These are phyloP conservation scores for Prorops nasuta DNA, from an alignment of 1,140 invertebrate genomes.

Conservation along the genomic window DNA sequence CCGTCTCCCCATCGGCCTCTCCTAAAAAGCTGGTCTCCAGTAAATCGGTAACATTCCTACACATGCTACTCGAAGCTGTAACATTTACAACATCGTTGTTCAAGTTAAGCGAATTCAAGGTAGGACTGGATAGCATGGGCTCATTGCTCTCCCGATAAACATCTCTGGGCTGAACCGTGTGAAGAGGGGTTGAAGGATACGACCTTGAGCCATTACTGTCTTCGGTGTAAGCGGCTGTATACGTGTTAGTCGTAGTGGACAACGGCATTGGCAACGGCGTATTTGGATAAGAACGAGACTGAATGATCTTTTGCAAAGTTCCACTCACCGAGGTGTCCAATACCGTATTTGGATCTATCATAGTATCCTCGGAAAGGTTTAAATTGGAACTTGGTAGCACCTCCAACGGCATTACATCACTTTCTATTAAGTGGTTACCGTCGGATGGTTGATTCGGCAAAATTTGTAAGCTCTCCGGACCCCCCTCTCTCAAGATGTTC, in stretches of 20 bases:
- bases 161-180: constrained; percentile 36
- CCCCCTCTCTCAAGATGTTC: constrained; percentile 46
- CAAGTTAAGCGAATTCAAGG: constrained; percentile 47
- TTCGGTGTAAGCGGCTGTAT: constrained; percentile 31
- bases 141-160: constrained; percentile 45
- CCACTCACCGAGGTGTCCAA: constrained; percentile 25
- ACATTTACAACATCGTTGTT: constrained; percentile 27
- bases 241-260: constrained; percentile 17
- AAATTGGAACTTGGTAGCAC: constrained; percentile 33
- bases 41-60: constrained; percentile 47
- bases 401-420: constrained; percentile 30
- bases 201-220: constrained; percentile 50
- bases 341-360: constrained; percentile 30
- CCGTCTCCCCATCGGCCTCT: constrained; percentile 38
- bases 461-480: constrained; percentile 34
- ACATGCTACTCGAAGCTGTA: constrained; percentile 21
- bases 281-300: constrained; percentile 53
- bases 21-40: constrained; percentile 44
- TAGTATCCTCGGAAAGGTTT: constrained; percentile 28
- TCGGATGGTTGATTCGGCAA: constrained; percentile 33
- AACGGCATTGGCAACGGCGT: constrained; percentile 47
- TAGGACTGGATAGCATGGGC: constrained; percentile 52
- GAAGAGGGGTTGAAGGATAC: constrained; percentile 50
- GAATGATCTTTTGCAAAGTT: constrained; percentile 37
- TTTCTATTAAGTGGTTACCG: constrained; percentile 30